A percentile compares a stretch with the other conserved stretches of the same genome.
Evolutionary conservation across 2,113 vertebrate species (phyloP).

Genomic region (Clupea harengus): DNA sequence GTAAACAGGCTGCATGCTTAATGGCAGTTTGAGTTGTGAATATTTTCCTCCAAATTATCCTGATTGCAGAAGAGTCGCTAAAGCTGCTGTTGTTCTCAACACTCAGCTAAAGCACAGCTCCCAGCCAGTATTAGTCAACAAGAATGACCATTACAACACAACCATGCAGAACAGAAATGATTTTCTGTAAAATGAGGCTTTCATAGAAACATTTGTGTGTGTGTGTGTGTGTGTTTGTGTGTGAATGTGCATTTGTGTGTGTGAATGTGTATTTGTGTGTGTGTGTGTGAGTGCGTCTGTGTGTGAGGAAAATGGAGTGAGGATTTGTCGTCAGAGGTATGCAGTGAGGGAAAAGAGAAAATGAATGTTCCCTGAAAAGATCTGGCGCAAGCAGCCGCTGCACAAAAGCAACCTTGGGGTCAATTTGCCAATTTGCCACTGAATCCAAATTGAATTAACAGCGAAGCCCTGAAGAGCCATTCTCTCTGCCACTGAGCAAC

Average conservation of each 20-base stretch:
- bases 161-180: too few relatives aligned
- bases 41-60: too few relatives aligned
- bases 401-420: slow-evolving; percentile 4
- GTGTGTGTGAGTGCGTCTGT: background rate
- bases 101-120: too few relatives aligned
- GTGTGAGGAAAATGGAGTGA: background rate
- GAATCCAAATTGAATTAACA: slow-evolving; percentile 10
- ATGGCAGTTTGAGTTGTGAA: too few relatives aligned
- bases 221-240: background rate
- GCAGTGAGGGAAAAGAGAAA: background rate
- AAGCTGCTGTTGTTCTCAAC: too few relatives aligned
- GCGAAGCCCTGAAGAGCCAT: background rate
- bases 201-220: background rate
- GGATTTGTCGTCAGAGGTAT: background rate
- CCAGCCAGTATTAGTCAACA: too few relatives aligned
- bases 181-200: too few relatives aligned
- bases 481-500: background rate
- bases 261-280: background rate
- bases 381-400: background rate
- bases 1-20: too few relatives aligned
- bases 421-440: slow-evolving; percentile 13
- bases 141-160: too few relatives aligned
- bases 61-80: too few relatives aligned
- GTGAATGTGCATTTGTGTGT: background rate
- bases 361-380: background rate